These are phyloP conservation scores for Eutolmus rufibarbis DNA, from an alignment of 2,888 invertebrate genomes.

Conservation along the genomic window DNA sequence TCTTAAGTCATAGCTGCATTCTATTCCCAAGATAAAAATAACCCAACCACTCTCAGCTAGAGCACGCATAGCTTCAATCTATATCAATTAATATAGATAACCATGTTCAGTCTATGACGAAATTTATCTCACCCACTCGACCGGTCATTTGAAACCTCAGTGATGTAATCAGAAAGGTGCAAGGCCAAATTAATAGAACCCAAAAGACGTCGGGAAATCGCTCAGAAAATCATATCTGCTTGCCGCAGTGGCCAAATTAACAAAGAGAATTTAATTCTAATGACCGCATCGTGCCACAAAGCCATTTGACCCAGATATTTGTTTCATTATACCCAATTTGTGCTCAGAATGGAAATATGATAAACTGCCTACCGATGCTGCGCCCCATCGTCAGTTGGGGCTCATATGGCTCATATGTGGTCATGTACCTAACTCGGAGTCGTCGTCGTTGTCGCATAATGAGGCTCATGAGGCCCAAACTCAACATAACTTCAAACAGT, in stretches of 20 bases:
- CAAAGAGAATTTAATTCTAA: background rate
- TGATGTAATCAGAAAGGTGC: background rate
- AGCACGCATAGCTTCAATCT: background rate
- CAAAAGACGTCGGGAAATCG: background rate
- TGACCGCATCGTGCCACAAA: background rate
- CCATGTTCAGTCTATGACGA: background rate
- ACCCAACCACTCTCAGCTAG: background rate
- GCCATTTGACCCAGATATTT: constrained; percentile 10
- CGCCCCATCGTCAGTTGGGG: background rate
- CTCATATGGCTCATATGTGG: background rate
- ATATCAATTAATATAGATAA: background rate
- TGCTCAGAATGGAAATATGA: background rate
- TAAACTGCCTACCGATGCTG: background rate
- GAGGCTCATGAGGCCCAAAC: background rate
- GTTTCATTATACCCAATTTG: background rate
- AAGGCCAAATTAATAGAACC: background rate
- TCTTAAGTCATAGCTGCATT: background rate
- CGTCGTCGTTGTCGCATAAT: background rate
- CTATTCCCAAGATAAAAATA: background rate
- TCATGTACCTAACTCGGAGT: background rate
- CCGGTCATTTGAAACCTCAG: background rate
- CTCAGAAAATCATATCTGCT: background rate
- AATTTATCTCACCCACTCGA: background rate
- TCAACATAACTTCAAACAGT: background rate
- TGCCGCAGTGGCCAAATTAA: background rate